Conservation (phyloP, 1,140 invertebrate genomes). For the Papilio polytes region DNA sequence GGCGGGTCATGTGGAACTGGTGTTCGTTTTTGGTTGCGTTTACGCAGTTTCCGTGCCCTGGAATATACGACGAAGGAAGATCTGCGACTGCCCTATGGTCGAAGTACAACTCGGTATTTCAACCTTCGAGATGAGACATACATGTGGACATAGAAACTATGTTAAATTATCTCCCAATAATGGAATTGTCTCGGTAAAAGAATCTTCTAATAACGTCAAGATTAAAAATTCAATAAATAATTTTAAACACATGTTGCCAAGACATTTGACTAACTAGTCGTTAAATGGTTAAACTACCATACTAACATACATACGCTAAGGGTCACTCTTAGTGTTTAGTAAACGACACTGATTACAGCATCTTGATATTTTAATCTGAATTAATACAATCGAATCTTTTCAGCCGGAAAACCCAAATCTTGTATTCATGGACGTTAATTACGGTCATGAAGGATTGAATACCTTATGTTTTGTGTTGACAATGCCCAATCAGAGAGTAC, state of each 20-base stretch:
- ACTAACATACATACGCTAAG: too few species aligned
- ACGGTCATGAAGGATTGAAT: conserved; percentile 61
- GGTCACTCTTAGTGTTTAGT: too few species aligned
- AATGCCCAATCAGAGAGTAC: conserved; percentile 68
- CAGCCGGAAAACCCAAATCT: conserved; percentile 64
- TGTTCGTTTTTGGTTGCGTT: conserved; percentile 70
- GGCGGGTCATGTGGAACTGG: conserved; percentile 60
- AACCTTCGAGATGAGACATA: conserved; percentile 71
- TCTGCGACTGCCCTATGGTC: conserved; percentile 77
- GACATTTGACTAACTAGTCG: too few species aligned
- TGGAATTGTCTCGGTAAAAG: conserved; percentile 68
- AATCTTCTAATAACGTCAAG: background rate
- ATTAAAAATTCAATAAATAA: too few species aligned
- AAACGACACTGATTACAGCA: too few species aligned
- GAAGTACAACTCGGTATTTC: conserved; percentile 73
- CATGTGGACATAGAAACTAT: conserved; percentile 65
- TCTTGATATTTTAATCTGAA: background rate
- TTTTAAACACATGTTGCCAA: too few species aligned
- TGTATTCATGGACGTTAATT: conserved; percentile 66
- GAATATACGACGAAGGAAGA: conserved; percentile 71
- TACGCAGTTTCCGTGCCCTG: conserved; percentile 64
- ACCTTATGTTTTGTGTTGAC: conserved; percentile 70
- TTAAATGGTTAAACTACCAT: too few species aligned
- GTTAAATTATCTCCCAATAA: conserved; percentile 63
- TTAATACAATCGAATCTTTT: conserved; percentile 43